Conservation (phyloP, 2,888 invertebrate species). For the Morinoia aosen region DNA sequence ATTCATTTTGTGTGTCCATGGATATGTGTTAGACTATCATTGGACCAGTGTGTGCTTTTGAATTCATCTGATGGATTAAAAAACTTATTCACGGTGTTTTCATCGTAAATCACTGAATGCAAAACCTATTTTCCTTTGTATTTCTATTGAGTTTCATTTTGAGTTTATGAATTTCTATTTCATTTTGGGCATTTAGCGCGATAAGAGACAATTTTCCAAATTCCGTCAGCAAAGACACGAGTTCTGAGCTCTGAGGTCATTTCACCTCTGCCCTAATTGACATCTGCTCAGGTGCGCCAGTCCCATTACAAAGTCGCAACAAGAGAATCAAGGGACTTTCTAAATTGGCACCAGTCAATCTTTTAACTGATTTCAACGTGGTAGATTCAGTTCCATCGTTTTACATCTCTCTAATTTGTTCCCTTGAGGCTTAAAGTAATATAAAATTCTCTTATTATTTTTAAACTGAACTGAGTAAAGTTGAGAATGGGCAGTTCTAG, state of each 20-base stretch:
- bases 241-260: not conserved
- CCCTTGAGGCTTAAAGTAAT: not conserved
- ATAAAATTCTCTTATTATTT: not conserved
- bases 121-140: not conserved
- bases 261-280: not conserved
- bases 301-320: not conserved
- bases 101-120: no score
- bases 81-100: no score
- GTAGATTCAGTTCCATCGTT: not conserved
- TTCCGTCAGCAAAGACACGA: not conserved
- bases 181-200: not conserved
- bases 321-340: not conserved
- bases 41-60: no score
- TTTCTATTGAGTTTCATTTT: not conserved
- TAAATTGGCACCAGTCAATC: not conserved
- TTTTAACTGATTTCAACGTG: not conserved
- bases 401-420: not conserved
- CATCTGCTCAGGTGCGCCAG: not conserved
- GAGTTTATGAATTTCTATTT: no score
- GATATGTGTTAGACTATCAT: no score
- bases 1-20: not conserved
- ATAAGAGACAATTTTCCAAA: not conserved
- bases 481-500: not conserved
- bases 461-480: not conserved
- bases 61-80: no score